Percentiles rank a stretch among this genome's conserved stretches.
phyloP scores from a whole-genome alignment of 2,888 invertebrate species.

The Sisyra terminalis region DNA sequence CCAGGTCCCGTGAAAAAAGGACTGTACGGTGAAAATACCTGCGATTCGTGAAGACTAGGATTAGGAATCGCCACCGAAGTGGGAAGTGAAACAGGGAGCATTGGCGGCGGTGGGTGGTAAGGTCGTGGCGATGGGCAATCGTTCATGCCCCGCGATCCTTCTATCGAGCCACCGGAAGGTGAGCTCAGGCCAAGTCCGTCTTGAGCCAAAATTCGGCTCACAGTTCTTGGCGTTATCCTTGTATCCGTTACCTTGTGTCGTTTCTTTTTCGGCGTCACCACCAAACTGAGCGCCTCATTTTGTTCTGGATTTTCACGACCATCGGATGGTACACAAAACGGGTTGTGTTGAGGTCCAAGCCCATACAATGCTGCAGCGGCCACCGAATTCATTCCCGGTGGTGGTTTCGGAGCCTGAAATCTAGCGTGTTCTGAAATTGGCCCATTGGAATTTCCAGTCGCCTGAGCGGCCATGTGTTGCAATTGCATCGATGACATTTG shows the following conservation, averaged over 20 bases:
- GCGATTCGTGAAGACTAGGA: slow-evolving; percentile 86
- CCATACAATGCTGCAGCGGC: slow-evolving; percentile 43
- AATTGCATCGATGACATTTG: slow-evolving; percentile 22
- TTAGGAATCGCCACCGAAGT: slow-evolving; percentile 95
- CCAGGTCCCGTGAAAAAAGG: slow-evolving; percentile 60
- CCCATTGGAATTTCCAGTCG: slow-evolving; percentile 14
- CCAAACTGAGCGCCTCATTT: slow-evolving; percentile 86
- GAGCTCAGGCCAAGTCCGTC: slow-evolving; percentile 61
- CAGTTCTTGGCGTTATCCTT: slow-evolving; percentile 78
- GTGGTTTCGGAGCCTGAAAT: slow-evolving; percentile 33
- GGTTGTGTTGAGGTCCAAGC: slow-evolving; percentile 29
- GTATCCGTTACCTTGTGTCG: slow-evolving; percentile 95
- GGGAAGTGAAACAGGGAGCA: slow-evolving; percentile 77
- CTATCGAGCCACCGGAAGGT: slow-evolving; percentile 34
- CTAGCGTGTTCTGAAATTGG: slow-evolving; percentile 31
- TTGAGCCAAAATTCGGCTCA: slow-evolving; percentile 69
- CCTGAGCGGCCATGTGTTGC: slow-evolving; percentile 18
- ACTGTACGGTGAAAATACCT: slow-evolving; percentile 83
- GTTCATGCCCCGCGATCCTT: slow-evolving; percentile 44
- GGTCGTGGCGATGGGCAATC: slow-evolving; percentile 55
- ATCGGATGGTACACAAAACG: slow-evolving; percentile 32
- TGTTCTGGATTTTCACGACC: slow-evolving; percentile 63
- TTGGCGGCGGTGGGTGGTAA: slow-evolving; percentile 60
- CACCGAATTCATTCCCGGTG: slow-evolving; percentile 37
- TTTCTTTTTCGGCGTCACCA: slow-evolving; percentile 91